phyloP scores from a whole-genome alignment of 2,797 vertebrate genomes.

The Linurgus olivaceus region DNA sequence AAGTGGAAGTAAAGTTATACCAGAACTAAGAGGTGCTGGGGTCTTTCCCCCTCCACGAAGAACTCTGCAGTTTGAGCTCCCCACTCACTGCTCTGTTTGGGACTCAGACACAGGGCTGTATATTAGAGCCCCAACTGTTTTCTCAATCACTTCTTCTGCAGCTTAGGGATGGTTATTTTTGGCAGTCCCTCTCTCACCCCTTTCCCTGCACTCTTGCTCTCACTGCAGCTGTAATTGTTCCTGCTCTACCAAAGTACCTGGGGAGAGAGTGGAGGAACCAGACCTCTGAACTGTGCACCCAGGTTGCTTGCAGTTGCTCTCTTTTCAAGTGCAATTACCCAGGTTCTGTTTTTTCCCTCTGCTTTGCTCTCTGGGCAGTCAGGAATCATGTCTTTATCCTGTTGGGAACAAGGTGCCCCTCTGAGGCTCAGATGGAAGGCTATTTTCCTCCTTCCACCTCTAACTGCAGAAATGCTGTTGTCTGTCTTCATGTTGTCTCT shows the following conservation, averaged over 20 bases:
- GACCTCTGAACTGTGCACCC: neutral
- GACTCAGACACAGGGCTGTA: neutral
- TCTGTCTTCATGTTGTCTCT: neutral
- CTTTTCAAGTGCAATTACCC: neutral
- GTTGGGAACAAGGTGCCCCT: neutral
- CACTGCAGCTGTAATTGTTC: neutral
- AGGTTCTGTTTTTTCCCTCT: neutral
- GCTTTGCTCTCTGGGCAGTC: neutral
- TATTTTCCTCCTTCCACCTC: neutral
- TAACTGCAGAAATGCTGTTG: neutral
- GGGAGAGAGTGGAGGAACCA: neutral
- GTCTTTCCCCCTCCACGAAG: neutral
- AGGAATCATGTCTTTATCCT: neutral
- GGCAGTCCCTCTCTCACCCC: conserved; percentile 10
- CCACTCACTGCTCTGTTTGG: neutral
- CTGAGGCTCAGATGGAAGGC: neutral
- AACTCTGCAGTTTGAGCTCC: neutral
- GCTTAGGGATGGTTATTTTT: conserved; percentile 14
- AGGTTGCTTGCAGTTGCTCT: neutral
- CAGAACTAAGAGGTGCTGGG: neutral
- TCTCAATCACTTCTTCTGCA: conserved; percentile 19
- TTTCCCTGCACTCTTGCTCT: neutral
- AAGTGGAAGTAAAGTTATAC: conserved; percentile 26
- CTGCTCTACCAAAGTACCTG: neutral
- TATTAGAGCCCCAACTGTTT: neutral